A percentile compares a stretch with the other conserved stretches of the same genome.
These are phyloP conservation scores for Thamnophis sirtalis DNA, from an alignment of 2,113 vertebrate species.

Conservation along the genomic window DNA sequence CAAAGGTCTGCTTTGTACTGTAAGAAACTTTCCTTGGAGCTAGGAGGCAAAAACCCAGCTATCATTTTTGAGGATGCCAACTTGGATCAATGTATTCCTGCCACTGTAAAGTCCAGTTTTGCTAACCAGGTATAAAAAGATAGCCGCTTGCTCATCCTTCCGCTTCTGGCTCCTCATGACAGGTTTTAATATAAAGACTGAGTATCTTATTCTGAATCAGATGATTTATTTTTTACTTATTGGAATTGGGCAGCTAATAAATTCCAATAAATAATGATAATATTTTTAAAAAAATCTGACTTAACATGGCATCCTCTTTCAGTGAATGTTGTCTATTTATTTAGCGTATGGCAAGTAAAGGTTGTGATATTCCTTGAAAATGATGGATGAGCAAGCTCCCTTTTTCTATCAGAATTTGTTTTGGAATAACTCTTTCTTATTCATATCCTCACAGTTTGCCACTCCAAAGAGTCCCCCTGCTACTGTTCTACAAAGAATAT, in stretches of 20 bases:
- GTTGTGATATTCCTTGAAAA: neutral
- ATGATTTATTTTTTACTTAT: neutral
- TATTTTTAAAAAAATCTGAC: neutral
- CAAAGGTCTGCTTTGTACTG: conserved; percentile 83
- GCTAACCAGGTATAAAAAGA: conserved; percentile 83
- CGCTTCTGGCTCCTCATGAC: neutral
- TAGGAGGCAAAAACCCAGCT: conserved; percentile 95
- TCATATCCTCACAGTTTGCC: neutral
- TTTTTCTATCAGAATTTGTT: neutral
- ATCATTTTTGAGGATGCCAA: conserved; percentile 89
- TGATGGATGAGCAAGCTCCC: neutral
- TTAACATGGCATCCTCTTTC: neutral
- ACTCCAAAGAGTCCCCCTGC: neutral
- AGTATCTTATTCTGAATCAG: neutral
- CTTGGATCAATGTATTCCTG: conserved; percentile 81
- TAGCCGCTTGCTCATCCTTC: neutral
- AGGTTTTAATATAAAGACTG: neutral
- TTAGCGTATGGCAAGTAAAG: neutral
- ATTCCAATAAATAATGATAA: neutral
- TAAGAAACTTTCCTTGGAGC: conserved; percentile 92
- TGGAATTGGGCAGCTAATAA: neutral
- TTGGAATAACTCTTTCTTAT: neutral
- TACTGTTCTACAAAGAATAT: neutral
- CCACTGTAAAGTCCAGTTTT: conserved; percentile 90
- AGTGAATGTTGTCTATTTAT: neutral